Percentiles rank a stretch among this genome's conserved stretches.
Evolutionary conservation across 92 coral and sea anemone genomes (phyloP).

Genomic region (Desmophyllum pertusum): DNA sequence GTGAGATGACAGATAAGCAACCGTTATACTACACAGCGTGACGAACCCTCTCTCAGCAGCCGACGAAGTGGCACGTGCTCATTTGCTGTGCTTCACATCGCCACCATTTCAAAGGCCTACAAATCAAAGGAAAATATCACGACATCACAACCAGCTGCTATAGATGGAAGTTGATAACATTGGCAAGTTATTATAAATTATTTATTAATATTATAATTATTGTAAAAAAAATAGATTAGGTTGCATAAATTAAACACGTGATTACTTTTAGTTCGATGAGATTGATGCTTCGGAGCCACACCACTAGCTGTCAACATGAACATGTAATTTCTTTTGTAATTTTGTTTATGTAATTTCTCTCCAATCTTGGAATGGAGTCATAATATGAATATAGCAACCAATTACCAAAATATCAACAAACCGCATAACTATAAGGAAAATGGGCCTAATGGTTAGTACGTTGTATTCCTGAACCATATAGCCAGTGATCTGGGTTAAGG

Average conservation of each 20-base stretch:
- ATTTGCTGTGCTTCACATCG: neutral
- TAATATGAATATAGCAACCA: too few relatives aligned
- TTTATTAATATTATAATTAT: neutral
- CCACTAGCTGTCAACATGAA: too few relatives aligned
- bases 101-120: neutral
- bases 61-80: constrained; percentile 7
- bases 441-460: too few relatives aligned
- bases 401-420: too few relatives aligned
- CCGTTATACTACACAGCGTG: constrained; percentile 14
- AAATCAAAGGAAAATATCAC: neutral
- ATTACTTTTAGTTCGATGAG: neutral
- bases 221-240: neutral
- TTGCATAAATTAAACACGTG: neutral
- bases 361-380: too few relatives aligned
- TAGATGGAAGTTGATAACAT: constrained; percentile 2
- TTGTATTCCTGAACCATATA: too few relatives aligned
- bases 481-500: too few relatives aligned
- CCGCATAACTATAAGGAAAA: too few relatives aligned
- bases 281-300: too few relatives aligned
- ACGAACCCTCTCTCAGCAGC: neutral
- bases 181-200: neutral
- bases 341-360: too few relatives aligned
- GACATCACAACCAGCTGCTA: constrained; percentile 2
- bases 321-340: too few relatives aligned
- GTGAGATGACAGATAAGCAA: neutral